These are phyloP conservation scores for Drosophila sturtevanti DNA, from an alignment of 1,140 invertebrate species.

Conservation along the genomic window DNA sequence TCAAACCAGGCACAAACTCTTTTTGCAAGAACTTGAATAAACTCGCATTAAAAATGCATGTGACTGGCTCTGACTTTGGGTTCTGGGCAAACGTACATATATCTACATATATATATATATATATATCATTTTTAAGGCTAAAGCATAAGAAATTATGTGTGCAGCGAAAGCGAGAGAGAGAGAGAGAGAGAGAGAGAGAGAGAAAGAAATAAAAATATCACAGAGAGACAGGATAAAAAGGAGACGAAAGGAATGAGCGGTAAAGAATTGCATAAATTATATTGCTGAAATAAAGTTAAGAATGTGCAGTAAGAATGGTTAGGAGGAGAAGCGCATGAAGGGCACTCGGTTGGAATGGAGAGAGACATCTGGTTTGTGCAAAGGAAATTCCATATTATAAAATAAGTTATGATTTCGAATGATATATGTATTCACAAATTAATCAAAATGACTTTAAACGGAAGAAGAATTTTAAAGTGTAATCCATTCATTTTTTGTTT, in stretches of 20 bases:
- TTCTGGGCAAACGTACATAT: conserved; percentile 9
- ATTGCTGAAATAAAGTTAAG: conserved; percentile 23
- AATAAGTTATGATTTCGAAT: conserved; percentile 27
- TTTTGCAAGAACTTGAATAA: conserved; percentile 38
- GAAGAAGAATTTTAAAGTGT: background rate
- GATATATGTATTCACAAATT: background rate
- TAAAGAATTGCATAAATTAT: conserved; percentile 41
- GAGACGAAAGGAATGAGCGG: background rate
- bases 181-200: background rate
- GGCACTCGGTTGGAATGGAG: background rate
- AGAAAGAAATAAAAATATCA: no score
- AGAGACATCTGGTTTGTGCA: background rate
- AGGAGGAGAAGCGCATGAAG: background rate
- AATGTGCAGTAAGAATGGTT: background rate
- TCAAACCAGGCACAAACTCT: no score
- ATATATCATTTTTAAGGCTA: conserved; percentile 33
- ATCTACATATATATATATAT: conserved; percentile 40
- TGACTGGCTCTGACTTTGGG: background rate
- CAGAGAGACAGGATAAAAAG: background rate
- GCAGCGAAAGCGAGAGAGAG: background rate
- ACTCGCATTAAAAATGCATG: conserved; percentile 70
- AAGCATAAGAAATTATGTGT: conserved; percentile 1
- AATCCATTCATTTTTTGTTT: no score
- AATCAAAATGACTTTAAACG: background rate
- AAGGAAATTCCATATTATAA: background rate